These are phyloP conservation scores for Odobenus rosmarus DNA, from an alignment of 2,113 vertebrate genomes.

Conservation along the genomic window DNA sequence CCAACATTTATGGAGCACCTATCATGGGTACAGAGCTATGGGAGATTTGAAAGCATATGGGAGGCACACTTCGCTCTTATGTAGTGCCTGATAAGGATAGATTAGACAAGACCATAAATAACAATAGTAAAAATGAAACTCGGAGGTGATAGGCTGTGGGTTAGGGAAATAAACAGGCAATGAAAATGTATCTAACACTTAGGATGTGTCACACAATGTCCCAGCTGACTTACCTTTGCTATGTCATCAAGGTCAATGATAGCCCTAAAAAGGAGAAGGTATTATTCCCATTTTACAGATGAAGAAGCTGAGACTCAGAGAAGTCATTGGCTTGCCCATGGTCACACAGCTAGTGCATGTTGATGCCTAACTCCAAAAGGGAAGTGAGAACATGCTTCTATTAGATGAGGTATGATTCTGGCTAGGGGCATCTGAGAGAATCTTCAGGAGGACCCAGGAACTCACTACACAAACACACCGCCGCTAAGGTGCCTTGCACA, in stretches of 20 bases:
- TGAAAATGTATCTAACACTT: neutral
- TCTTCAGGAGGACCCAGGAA: neutral
- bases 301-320: neutral
- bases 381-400: neutral
- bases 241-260: neutral
- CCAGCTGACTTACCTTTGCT: rapidly evolving
- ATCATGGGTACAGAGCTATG: neutral
- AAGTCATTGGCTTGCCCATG: neutral
- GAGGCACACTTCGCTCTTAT: neutral
- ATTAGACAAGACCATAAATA: too few relatives aligned
- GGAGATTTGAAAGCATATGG: neutral
- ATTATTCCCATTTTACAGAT: neutral
- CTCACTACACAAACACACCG: neutral
- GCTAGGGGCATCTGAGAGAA: neutral
- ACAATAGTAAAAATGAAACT: neutral
- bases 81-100: neutral
- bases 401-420: neutral
- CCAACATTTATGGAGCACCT: neutral
- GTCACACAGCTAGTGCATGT: neutral
- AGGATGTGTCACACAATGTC: neutral
- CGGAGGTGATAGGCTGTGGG: neutral
- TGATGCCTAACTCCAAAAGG: neutral
- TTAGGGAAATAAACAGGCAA: neutral
- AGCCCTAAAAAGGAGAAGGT: neutral
- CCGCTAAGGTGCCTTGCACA: neutral